Conservation (phyloP, 1,140 invertebrate species). For the Macrobrachium rosenbergii region DNA sequence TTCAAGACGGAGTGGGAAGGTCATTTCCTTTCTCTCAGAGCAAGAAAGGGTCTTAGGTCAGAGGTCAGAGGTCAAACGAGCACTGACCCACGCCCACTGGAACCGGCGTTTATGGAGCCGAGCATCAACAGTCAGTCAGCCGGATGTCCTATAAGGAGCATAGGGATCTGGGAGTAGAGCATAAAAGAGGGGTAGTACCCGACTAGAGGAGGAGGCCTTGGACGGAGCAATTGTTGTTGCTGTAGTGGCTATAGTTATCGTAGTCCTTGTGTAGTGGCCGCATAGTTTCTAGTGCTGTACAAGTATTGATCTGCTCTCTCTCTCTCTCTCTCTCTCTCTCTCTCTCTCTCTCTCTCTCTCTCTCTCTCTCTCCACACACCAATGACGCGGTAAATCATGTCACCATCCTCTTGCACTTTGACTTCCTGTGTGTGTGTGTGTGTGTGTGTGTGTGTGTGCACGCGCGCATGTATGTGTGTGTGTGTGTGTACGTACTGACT, state of each 20-base stretch:
- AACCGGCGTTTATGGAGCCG: too few species aligned
- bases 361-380: not conserved
- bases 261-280: too few species aligned
- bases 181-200: too few species aligned
- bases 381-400: conserved; percentile 36
- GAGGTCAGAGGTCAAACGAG: too few species aligned
- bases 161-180: too few species aligned
- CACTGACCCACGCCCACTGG: too few species aligned
- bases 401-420: conserved; percentile 15
- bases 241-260: not conserved
- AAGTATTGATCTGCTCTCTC: conserved; percentile 21
- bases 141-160: too few species aligned
- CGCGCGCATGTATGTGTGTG: conserved; percentile 1
- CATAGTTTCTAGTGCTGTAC: not conserved
- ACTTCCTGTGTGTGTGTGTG: not conserved
- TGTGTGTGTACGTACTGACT: not conserved
- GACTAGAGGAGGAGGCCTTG: conserved; percentile 19
- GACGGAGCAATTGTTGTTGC: conserved; percentile 2
- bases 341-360: not conserved
- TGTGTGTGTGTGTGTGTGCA: not conserved
- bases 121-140: too few species aligned
- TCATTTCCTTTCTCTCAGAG: too few species aligned
- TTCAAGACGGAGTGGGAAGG: too few species aligned
- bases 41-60: too few species aligned
- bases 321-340: too few species aligned